A percentile compares a stretch with the other conserved stretches of the same genome.
These are phyloP conservation scores for Pithys albifrons DNA, from an alignment of 2,113 vertebrate species.

Conservation along the genomic window DNA sequence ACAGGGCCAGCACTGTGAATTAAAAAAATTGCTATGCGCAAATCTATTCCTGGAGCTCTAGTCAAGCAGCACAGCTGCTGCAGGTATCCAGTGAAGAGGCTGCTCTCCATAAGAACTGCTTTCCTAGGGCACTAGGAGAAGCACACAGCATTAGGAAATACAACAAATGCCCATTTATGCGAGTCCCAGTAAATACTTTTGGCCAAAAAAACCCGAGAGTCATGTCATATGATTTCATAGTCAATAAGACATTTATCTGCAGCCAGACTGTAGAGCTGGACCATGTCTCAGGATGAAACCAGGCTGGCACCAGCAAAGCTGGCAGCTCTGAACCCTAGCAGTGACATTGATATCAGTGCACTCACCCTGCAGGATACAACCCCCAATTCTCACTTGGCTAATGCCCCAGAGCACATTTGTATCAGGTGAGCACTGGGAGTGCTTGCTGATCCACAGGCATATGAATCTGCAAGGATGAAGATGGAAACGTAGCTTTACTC, in stretches of 20 bases:
- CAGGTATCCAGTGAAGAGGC: not conserved
- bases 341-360: not conserved
- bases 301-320: fast-evolving
- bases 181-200: not conserved
- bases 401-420: not conserved
- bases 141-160: not conserved
- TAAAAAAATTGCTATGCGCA: not conserved
- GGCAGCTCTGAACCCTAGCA: not conserved
- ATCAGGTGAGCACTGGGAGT: not conserved
- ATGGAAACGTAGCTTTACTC: not conserved
- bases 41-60: not conserved
- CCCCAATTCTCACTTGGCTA: not conserved
- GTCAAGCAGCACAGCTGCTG: not conserved
- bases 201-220: not conserved
- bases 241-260: not conserved
- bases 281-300: not conserved
- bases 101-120: not conserved
- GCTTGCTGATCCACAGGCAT: fast-evolving
- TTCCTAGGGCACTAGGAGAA: not conserved
- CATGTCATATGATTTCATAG: not conserved
- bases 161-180: not conserved
- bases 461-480: not conserved
- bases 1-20: not conserved
- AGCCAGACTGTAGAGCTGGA: fast-evolving
- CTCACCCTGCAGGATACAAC: not conserved